Evolutionary conservation across 2,888 invertebrate genomes (phyloP).

Genomic region (Gryllus longicercus): DNA sequence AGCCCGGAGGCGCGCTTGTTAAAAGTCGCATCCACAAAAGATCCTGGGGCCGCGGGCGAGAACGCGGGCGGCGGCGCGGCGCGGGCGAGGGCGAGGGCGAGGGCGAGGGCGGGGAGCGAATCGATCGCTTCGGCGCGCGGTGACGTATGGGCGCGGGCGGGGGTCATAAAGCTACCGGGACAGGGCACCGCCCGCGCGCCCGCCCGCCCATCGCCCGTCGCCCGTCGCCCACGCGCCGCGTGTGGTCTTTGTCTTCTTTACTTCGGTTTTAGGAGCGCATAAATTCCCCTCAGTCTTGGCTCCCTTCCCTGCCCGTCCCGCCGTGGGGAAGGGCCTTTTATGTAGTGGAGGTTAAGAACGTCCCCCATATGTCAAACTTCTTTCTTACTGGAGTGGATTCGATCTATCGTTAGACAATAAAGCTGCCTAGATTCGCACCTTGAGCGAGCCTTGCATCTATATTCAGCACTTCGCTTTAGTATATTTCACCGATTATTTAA

Average conservation of each 20-base stretch:
- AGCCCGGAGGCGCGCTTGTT: neutral
- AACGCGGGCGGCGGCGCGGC: too few relatives aligned
- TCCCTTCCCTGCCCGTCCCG: neutral
- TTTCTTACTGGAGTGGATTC: neutral
- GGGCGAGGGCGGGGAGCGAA: neutral
- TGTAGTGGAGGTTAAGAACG: neutral
- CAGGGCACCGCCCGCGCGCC: neutral
- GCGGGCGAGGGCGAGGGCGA: neutral
- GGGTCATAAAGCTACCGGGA: neutral
- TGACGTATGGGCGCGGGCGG: neutral
- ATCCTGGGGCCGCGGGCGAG: neutral
- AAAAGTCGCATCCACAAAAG: constrained; percentile 17
- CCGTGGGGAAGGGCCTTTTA: neutral
- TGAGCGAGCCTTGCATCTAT: too few relatives aligned
- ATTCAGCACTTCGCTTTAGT: too few relatives aligned
- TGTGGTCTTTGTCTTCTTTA: neutral
- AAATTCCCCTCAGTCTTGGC: neutral
- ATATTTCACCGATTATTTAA: too few relatives aligned
- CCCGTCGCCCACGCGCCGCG: neutral
- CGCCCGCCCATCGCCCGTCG: too few relatives aligned
- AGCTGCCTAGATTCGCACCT: neutral
- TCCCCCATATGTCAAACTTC: neutral
- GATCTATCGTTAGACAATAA: neutral
- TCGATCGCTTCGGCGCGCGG: neutral
- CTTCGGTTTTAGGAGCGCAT: neutral